Evolutionary conservation across 2,888 invertebrate genomes (phyloP), one percentile per base, ranked within the genome.

Genomic region (Baronia brevicornis): DNA sequence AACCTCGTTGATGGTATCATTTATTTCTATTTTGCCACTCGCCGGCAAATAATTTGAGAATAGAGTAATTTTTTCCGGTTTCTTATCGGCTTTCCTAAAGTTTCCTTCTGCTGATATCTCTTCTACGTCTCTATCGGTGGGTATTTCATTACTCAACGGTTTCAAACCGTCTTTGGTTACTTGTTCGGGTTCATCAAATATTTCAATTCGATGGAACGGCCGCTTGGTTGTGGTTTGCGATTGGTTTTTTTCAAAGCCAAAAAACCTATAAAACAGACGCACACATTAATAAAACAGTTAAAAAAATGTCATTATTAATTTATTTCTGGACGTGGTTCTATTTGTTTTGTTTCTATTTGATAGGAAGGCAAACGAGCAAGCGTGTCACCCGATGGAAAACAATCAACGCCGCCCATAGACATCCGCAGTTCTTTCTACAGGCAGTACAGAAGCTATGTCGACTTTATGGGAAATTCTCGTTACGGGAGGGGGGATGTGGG

Each of bases 31-130:
- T 4, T 50, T 54, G 14, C 38, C 35, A 27, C 44, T 39, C 0
- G 41, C 27, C 1, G 74, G 72, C 24, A 74, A 43, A 31, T 75
- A 73, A 15, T 54, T 72, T 0, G 71, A 66, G 25, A 59, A 77
- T 0, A 78, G 38, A 0, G 59, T 64, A 2, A 80, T 46, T 36
- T 82, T 84, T 34, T 84, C 84, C 0, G 84, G 84, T 53, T 78
- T 82, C 18, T 58, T 68, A 1, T 62, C 64, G 1, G 29, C 26
- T 41, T 64, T 74, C 10, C 49, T 61, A 3, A 11, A 4, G 0
- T 60, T 9, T 0, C 56, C 63, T 19, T 73, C 75, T 0, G 47
- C 41, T 0, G 78, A 72, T 0, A 84, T 35, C 39, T 80, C 78
- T 44, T 84, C 84, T 0, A 73, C 60, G 15, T 80, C 82, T 41